Percentiles rank a stretch among this genome's conserved stretches.
Conservation (phyloP, 2,797 vertebrate species). For the Macrochelys suwanniensis region DNA sequence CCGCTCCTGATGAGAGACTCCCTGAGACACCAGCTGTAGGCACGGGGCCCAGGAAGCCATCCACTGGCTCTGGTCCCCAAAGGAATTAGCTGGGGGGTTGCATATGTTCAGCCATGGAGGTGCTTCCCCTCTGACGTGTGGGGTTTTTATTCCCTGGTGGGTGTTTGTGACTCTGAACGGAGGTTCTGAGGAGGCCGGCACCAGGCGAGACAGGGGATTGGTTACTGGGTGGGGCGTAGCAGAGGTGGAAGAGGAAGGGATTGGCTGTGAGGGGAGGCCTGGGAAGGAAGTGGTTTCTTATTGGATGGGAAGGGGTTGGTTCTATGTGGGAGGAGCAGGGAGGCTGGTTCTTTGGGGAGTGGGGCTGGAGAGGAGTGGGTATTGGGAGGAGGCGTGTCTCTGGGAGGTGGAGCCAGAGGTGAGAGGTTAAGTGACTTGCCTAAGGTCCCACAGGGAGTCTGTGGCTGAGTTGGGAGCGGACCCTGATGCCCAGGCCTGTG, state of each 20-base stretch:
- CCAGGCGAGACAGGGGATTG: background rate
- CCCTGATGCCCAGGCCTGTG: background rate
- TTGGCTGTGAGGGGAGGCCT: background rate
- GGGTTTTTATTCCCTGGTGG: background rate
- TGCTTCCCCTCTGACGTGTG: background rate
- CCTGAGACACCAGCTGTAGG: background rate
- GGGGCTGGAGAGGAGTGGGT: background rate
- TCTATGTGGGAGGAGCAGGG: background rate
- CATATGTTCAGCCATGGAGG: background rate
- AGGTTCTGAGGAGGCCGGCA: background rate
- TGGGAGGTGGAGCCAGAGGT: too few relatives aligned
- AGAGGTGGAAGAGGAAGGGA: background rate
- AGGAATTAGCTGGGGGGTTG: background rate
- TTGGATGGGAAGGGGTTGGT: too few relatives aligned
- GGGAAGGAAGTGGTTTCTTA: background rate
- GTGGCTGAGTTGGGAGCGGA: background rate
- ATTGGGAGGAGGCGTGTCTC: background rate
- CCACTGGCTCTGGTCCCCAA: background rate
- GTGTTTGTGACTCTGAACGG: background rate
- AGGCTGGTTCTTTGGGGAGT: background rate
- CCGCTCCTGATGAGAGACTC: accelerated
- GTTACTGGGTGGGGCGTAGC: too few relatives aligned
- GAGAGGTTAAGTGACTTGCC: background rate
- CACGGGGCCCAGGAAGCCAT: background rate
- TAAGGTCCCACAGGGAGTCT: too few relatives aligned